These are phyloP conservation scores for Syrphus vitripennis DNA, from an alignment of 2,888 invertebrate genomes.

Conservation along the genomic window DNA sequence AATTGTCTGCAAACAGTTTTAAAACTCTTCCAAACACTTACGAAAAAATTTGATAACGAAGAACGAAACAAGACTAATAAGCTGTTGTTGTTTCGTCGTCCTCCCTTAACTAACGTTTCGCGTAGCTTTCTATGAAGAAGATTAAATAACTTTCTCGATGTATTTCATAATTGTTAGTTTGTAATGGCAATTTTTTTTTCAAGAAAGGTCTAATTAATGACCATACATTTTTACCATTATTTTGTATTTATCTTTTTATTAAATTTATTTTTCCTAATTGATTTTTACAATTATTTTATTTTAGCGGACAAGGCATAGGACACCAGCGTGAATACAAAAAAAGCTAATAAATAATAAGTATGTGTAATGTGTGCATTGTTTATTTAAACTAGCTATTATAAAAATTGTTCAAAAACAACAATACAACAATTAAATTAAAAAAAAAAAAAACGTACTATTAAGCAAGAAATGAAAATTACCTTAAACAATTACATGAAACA, in stretches of 20 bases:
- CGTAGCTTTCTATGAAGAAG: neutral
- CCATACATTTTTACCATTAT: neutral
- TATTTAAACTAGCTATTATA: conserved; percentile 45
- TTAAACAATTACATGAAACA: conserved; percentile 62
- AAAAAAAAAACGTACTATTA: conserved; percentile 40
- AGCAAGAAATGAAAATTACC: conserved; percentile 55
- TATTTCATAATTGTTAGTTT: neutral
- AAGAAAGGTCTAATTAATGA: neutral
- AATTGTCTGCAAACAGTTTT: too few species aligned
- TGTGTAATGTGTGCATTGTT: conserved; percentile 53
- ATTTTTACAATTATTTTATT: conserved; percentile 49
- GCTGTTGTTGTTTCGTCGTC: too few species aligned
- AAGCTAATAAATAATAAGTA: conserved; percentile 8
- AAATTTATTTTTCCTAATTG: conserved; percentile 47
- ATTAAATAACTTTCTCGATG: neutral
- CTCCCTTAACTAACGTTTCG: too few species aligned
- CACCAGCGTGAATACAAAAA: conserved; percentile 35
- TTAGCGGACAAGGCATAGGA: conserved; percentile 53
- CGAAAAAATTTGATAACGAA: too few species aligned
- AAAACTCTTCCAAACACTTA: too few species aligned
- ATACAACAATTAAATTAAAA: conserved; percentile 2
- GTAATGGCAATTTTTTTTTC: neutral
- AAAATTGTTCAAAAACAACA: conserved; percentile 26
- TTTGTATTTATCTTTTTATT: conserved; percentile 9
- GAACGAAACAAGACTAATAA: too few species aligned